phyloP scores from a whole-genome alignment of 2,888 invertebrate genomes.

The Zygaena filipendulae region DNA sequence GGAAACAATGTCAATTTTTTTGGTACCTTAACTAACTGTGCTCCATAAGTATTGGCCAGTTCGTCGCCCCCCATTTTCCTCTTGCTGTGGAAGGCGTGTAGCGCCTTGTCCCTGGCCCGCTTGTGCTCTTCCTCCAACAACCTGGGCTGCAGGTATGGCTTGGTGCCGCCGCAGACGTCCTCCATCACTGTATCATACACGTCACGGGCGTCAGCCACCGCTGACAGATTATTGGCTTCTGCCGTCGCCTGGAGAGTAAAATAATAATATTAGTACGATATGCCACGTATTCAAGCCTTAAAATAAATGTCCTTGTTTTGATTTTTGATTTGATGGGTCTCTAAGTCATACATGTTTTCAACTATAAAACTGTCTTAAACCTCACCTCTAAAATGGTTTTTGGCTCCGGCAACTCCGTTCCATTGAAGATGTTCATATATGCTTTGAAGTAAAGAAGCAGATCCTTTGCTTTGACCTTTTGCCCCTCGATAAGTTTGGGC shows the following conservation, averaged over 20 bases:
- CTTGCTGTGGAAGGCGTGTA: slow-evolving; percentile 77
- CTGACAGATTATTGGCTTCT: slow-evolving; percentile 97
- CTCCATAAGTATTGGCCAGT: slow-evolving; percentile 84
- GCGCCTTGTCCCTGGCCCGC: slow-evolving; percentile 80
- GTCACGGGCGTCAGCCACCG: slow-evolving; percentile 93
- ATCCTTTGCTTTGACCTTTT: slow-evolving; percentile 90
- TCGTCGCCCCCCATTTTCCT: slow-evolving; percentile 99
- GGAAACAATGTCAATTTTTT: too few species aligned
- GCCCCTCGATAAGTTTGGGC: slow-evolving; percentile 94
- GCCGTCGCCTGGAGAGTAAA: slow-evolving; percentile 94
- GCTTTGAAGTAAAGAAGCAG: slow-evolving; percentile 97
- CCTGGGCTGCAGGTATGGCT: slow-evolving; percentile 89
- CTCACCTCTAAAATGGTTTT: slow-evolving; percentile 97
- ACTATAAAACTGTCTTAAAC: too few species aligned
- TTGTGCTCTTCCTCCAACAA: slow-evolving; percentile 86
- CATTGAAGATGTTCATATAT: slow-evolving; percentile 96
- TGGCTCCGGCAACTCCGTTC: slow-evolving; percentile 96
- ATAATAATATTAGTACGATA: background rate
- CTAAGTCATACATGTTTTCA: too few species aligned
- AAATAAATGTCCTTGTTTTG: too few species aligned
- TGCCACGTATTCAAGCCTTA: too few species aligned
- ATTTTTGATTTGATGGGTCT: too few species aligned
- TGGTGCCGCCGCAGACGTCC: slow-evolving; percentile 90
- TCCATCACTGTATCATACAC: slow-evolving; percentile 93
- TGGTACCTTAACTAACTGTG: slow-evolving; percentile 78